Evolutionary conservation across 2,113 vertebrate species (phyloP), one percentile per base, ranked within the genome.

Genomic region (Otolemur garnettii): DNA sequence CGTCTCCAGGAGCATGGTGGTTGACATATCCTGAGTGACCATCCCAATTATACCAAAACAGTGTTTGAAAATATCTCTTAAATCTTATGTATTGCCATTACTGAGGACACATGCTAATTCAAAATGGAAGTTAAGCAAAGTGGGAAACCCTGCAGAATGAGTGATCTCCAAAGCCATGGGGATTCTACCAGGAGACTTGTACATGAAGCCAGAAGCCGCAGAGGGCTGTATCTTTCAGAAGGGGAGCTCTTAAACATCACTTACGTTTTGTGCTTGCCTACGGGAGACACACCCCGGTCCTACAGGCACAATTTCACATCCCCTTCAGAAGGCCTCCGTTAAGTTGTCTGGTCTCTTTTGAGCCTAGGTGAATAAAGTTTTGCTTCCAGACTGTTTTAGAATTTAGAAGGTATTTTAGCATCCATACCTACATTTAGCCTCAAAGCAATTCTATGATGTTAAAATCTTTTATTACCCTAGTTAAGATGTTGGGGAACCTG

Each of bases 51-150:
- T 96, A 83, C 6, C 21, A 93, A 86, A 57, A 68, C 90, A 57
- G 15, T 82, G 13, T 89, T 88, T 15, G 22, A 95, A 89, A 91
- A 94, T 91, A 94, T 68, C 71, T 92, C 30, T 45, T 30, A 75
- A 96, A 94, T 87, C 17, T 85, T 85, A 87, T 38, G 84, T 71
- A 69, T 86, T 93, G 28, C 33, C 35, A 78, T 82, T 86, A 45
- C 28, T 74, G 77, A 71, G 24, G 26, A 87, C 66, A 55, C 50
- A 71, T 60, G n/a, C 62, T n/a, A 50, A 42, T 19, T 5, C 53
- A 92, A 74, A 84, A 59, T 78, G 17, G 45, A 50, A 50, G 45
- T 50, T 50, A 93, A 92, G 18, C 22, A 83, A 87, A 92, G 77
- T 15, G 17, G 75, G 85, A 88, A 90, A 72, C 13, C 8, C 9